Conservation (phyloP, 1,140 invertebrate genomes). For the Helicoverpa armigera region DNA sequence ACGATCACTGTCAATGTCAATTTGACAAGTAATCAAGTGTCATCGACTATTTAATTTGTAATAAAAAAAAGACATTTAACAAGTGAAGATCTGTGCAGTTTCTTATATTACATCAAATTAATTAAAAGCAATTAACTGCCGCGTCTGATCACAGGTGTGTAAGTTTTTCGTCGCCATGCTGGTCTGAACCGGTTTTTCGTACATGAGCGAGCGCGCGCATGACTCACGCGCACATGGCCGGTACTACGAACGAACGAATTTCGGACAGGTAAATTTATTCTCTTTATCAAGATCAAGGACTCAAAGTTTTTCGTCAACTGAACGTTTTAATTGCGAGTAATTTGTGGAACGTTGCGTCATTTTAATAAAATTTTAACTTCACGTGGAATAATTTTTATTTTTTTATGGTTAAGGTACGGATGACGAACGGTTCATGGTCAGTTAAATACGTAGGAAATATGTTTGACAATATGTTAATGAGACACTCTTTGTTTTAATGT, state of each 20-base stretch:
- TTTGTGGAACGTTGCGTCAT: constrained; percentile 37
- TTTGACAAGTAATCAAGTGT: constrained; percentile 11
- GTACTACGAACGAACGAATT: constrained; percentile 50
- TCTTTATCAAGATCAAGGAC: constrained; percentile 51
- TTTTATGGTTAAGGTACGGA: neutral
- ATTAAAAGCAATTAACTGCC: constrained; percentile 51
- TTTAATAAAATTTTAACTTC: constrained; percentile 43
- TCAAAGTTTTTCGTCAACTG: constrained; percentile 28
- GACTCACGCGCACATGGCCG: constrained; percentile 59
- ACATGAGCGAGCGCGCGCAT: constrained; percentile 44
- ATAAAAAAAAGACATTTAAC: neutral
- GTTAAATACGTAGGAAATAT: neutral
- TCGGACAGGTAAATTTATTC: constrained; percentile 51
- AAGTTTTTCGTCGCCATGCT: constrained; percentile 19
- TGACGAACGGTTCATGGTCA: constrained; percentile 1
- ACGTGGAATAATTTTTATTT: neutral
- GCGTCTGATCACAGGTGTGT: constrained; percentile 26
- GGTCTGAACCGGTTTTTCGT: constrained; percentile 51
- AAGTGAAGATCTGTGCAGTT: no score
- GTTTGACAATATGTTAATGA: constrained; percentile 3
- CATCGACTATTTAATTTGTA: constrained; percentile 23
- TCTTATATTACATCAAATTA: constrained; percentile 40
- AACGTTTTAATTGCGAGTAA: constrained; percentile 37
- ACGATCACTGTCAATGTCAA: constrained; percentile 6
- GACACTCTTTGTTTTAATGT: constrained; percentile 14